Percentiles rank a stretch among this genome's conserved stretches.
Evolutionary conservation across 2,797 vertebrate species (phyloP).

Genomic region (Lepus oiostolus): DNA sequence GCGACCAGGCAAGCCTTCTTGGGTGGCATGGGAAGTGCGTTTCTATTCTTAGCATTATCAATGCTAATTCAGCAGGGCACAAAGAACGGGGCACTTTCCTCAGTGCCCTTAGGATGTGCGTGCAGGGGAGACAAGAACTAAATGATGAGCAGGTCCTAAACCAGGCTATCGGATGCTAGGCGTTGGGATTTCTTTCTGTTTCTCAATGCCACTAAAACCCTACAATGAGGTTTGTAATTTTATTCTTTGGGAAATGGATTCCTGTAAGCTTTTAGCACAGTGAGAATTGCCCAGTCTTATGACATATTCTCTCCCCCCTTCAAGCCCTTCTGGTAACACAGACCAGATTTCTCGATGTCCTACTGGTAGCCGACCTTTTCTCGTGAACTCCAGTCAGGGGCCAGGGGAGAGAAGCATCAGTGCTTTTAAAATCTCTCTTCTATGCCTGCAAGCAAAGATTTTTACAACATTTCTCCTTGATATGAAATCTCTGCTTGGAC

Average conservation of each 20-base stretch:
- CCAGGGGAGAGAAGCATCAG: slow-evolving; percentile 69
- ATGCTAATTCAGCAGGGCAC: slow-evolving; percentile 69
- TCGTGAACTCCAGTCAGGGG: slow-evolving; percentile 73
- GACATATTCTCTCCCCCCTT: slow-evolving; percentile 76
- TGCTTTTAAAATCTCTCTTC: slow-evolving; percentile 76
- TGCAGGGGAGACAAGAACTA: slow-evolving; percentile 55
- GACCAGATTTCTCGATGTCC: slow-evolving; percentile 81
- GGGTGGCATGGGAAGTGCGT: slow-evolving; percentile 67
- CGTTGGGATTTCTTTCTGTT: slow-evolving; percentile 83
- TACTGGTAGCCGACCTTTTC: slow-evolving; percentile 77
- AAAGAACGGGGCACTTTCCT: slow-evolving; percentile 81
- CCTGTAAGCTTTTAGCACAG: slow-evolving; percentile 82
- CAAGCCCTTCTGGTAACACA: slow-evolving; percentile 82
- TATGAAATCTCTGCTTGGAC: slow-evolving; percentile 80
- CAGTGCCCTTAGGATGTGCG: slow-evolving; percentile 32
- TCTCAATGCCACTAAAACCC: slow-evolving; percentile 83
- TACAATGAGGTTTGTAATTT: slow-evolving; percentile 82
- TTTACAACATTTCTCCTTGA: slow-evolving; percentile 80
- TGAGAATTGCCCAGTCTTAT: slow-evolving; percentile 83
- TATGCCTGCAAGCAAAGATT: slow-evolving; percentile 79
- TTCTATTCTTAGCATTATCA: slow-evolving; percentile 75
- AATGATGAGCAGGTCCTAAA: slow-evolving; percentile 85
- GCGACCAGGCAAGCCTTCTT: slow-evolving; percentile 62
- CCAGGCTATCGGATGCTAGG: slow-evolving; percentile 82
- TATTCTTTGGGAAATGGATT: slow-evolving; percentile 81